Conservation (phyloP, 2,888 invertebrate genomes). For the Piscicola geometra region DNA sequence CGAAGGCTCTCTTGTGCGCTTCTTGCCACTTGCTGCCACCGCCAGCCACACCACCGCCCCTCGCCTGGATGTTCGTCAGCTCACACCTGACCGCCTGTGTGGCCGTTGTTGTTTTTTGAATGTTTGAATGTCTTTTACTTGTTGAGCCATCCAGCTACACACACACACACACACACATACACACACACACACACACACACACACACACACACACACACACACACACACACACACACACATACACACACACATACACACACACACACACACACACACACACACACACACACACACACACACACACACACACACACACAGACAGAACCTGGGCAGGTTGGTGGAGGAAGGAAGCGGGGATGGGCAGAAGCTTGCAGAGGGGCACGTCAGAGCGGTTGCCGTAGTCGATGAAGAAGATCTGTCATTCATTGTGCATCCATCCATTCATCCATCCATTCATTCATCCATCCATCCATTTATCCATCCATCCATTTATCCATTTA, state of each 20-base stretch:
- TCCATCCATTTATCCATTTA: too few relatives aligned
- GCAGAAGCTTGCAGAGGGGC: conserved; percentile 42
- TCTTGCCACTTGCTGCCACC: conserved; percentile 62
- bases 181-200: too few relatives aligned
- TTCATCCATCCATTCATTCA: too few relatives aligned
- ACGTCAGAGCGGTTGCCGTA: conserved; percentile 63
- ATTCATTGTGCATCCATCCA: background rate
- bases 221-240: background rate
- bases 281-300: background rate
- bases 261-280: background rate
- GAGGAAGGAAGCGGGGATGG: conserved; percentile 42
- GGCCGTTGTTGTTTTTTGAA: too few relatives aligned
- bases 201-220: too few relatives aligned
- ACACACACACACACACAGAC: background rate
- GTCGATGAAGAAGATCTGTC: conserved; percentile 67
- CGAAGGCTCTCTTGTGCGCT: too few relatives aligned
- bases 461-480: too few relatives aligned
- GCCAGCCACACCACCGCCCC: conserved; percentile 61
- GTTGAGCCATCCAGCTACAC: too few relatives aligned
- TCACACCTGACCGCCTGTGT: conserved; percentile 68
- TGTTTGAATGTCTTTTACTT: too few relatives aligned
- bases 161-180: too few relatives aligned
- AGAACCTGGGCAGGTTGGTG: conserved; percentile 47
- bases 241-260: background rate
- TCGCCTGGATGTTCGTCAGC: conserved; percentile 68